A percentile compares a stretch with the other conserved stretches of the same genome.
These are phyloP conservation scores for Willowsia nigromaculata DNA, from an alignment of 2,888 invertebrate species.

Conservation along the genomic window DNA sequence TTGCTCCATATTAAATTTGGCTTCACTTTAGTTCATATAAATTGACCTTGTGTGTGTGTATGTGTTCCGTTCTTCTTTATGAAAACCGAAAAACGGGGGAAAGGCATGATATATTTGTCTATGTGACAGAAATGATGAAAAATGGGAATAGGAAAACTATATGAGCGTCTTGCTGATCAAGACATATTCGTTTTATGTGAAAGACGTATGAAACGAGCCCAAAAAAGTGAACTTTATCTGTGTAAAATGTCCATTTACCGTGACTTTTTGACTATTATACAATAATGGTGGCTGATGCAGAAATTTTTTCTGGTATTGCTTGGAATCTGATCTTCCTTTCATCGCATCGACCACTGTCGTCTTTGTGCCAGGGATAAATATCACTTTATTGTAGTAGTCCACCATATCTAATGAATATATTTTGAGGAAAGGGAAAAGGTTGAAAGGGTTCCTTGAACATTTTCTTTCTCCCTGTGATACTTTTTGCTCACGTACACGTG, in stretches of 20 bases:
- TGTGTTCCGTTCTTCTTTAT: background rate
- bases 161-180: conserved; percentile 45
- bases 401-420: background rate
- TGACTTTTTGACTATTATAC: background rate
- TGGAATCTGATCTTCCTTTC: background rate
- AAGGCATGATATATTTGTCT: background rate
- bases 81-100: background rate
- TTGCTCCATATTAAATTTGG: background rate
- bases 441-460: background rate
- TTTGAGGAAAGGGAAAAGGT: background rate
- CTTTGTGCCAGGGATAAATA: conserved; percentile 8
- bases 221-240: background rate
- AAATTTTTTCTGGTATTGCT: background rate
- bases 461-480: background rate
- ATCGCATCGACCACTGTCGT: background rate
- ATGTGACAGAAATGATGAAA: conserved; percentile 60
- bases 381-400: background rate
- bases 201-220: conserved; percentile 7
- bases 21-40: background rate
- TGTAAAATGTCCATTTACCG: background rate
- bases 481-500: background rate
- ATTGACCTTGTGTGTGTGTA: background rate
- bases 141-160: conserved; percentile 43
- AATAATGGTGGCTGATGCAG: background rate
- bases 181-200: conserved; percentile 43